phyloP scores from a whole-genome alignment of 2,113 vertebrate species.

The Muntiacus reevesi region DNA sequence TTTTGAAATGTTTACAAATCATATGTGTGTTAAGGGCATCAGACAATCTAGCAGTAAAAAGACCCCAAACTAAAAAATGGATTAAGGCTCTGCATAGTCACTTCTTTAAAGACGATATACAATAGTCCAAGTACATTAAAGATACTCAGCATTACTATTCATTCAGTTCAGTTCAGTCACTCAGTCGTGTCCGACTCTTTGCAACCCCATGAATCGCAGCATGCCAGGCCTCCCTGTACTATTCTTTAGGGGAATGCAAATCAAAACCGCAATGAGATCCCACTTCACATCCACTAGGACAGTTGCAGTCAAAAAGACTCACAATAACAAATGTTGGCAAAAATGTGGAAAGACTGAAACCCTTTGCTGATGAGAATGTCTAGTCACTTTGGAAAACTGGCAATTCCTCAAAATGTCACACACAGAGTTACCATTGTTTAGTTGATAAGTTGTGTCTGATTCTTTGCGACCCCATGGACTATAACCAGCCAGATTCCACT shows the following conservation, averaged over 20 bases:
- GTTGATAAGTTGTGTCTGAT: neutral
- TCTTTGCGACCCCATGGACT: neutral
- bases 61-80: neutral
- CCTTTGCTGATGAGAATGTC: neutral
- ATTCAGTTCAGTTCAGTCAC: neutral
- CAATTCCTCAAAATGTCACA: neutral
- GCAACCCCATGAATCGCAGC: accelerated
- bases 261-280: neutral
- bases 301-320: neutral
- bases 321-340: neutral
- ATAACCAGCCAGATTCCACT: neutral
- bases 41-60: neutral
- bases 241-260: neutral
- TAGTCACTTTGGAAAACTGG: neutral
- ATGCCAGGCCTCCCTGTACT: too few species aligned
- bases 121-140: neutral
- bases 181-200: accelerated
- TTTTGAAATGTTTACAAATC: neutral
- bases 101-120: neutral
- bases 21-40: neutral
- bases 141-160: neutral
- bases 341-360: neutral
- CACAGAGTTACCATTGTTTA: neutral
- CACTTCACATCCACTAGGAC: neutral
- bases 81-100: neutral